Evolutionary conservation across 1,140 invertebrate genomes (phyloP).

Genomic region (Drosophila nebulosa): DNA sequence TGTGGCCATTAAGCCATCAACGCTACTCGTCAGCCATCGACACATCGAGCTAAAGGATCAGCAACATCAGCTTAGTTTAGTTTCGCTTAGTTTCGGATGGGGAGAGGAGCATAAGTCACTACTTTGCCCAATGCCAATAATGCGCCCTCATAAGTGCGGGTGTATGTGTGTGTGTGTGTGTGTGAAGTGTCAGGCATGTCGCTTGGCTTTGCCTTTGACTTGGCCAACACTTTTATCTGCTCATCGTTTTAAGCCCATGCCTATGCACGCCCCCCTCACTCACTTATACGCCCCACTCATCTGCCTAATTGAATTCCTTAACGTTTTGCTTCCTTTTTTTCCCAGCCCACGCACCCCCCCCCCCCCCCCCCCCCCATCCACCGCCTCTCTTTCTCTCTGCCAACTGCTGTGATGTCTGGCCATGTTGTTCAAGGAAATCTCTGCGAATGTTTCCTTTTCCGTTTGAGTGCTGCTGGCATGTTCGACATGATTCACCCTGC

Average conservation of each 20-base stretch:
- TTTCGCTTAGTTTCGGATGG: neutral
- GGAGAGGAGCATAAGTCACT: constrained; percentile 38
- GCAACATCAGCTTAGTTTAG: constrained; percentile 49
- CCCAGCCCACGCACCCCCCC: neutral
- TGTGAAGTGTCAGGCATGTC: constrained; percentile 73
- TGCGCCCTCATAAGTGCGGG: constrained; percentile 40
- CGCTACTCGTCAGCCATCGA: constrained; percentile 27
- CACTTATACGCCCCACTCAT: constrained; percentile 55
- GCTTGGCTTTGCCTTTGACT: constrained; percentile 54
- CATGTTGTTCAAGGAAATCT: constrained; percentile 62
- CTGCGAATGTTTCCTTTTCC: constrained; percentile 69
- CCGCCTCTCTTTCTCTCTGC: neutral
- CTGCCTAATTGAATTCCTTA: constrained; percentile 79
- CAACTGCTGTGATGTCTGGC: neutral
- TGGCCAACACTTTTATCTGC: constrained; percentile 71
- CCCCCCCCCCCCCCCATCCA: neutral
- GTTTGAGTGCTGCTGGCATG: constrained; percentile 57
- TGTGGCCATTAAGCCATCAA: constrained; percentile 48
- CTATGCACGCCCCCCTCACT: neutral
- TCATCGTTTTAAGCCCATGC: constrained; percentile 24
- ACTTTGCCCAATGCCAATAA: constrained; percentile 48
- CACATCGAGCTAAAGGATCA: constrained; percentile 58
- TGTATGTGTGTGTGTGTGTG: neutral
- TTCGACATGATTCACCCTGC: constrained; percentile 49
- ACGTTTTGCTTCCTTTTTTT: constrained; percentile 14